Conservation (phyloP, 2,797 vertebrate genomes). For the Takifugu ocellatus region DNA sequence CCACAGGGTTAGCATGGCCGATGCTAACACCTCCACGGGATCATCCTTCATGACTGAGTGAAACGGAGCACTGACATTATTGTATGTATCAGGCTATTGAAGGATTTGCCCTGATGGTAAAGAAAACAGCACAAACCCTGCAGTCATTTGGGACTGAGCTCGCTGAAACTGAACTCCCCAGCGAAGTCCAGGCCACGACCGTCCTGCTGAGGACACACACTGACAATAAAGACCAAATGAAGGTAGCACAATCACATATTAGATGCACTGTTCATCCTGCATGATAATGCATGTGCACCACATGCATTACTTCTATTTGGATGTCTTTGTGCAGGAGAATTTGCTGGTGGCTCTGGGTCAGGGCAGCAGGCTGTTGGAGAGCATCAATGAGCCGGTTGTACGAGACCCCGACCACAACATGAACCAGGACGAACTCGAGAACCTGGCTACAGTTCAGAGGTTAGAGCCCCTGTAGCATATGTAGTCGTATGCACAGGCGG, state of each 20-base stretch:
- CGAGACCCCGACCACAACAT: conserved; percentile 82
- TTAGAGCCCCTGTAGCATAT: conserved; percentile 37
- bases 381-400: conserved; percentile 84
- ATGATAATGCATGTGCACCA: not conserved
- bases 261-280: not conserved
- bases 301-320: not conserved
- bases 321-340: conserved; percentile 77
- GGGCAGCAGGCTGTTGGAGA: conserved; percentile 82
- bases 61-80: not conserved
- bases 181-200: conserved; percentile 86
- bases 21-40: too few species aligned
- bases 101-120: conserved; percentile 93
- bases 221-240: conserved; percentile 86
- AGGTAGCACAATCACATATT: conserved; percentile 70
- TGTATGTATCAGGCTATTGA: conserved; percentile 78
- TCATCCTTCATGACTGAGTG: too few species aligned
- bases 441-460: conserved; percentile 91
- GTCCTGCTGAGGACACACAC: conserved; percentile 83
- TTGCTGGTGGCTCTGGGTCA: conserved; percentile 83
- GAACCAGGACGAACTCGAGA: conserved; percentile 93
- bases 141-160: conserved; percentile 93
- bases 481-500: too few species aligned
- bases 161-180: conserved; percentile 94
- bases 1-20: too few species aligned
- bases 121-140: conserved; percentile 90